Percentiles rank a stretch among this genome's conserved stretches.
These are phyloP conservation scores for Metellina segmentata DNA, from an alignment of 2,888 invertebrate genomes.

Conservation along the genomic window DNA sequence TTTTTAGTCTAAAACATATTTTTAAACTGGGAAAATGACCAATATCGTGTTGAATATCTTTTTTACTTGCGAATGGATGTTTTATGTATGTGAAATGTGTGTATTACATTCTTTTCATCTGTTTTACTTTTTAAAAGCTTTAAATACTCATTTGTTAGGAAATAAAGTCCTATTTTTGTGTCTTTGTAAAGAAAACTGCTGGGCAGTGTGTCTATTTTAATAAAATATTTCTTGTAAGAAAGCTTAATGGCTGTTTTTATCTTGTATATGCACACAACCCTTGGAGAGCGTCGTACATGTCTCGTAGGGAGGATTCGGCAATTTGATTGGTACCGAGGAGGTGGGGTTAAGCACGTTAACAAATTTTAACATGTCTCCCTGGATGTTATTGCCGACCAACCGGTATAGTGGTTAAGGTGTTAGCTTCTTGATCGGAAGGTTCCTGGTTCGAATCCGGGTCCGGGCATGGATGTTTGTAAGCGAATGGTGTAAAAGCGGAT, in stretches of 20 bases:
- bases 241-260: background rate
- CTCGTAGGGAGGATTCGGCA: no score
- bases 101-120: background rate
- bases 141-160: slow-evolving; percentile 12
- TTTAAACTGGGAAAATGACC: background rate
- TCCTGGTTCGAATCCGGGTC: no score
- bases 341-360: no score
- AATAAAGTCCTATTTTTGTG: slow-evolving; percentile 15
- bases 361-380: no score
- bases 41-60: background rate
- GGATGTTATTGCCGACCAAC: no score
- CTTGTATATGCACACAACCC: background rate
- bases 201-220: slow-evolving; percentile 44
- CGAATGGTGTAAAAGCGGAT: no score
- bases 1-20: no score
- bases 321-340: no score
- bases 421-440: no score
- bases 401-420: no score
- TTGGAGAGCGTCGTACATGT: no score
- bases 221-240: background rate
- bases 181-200: slow-evolving; percentile 31
- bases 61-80: background rate
- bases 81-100: background rate
- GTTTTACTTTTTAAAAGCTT: background rate
- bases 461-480: no score